Evolutionary conservation across 2,888 invertebrate genomes (phyloP).

Genomic region (Melieria picta): DNA sequence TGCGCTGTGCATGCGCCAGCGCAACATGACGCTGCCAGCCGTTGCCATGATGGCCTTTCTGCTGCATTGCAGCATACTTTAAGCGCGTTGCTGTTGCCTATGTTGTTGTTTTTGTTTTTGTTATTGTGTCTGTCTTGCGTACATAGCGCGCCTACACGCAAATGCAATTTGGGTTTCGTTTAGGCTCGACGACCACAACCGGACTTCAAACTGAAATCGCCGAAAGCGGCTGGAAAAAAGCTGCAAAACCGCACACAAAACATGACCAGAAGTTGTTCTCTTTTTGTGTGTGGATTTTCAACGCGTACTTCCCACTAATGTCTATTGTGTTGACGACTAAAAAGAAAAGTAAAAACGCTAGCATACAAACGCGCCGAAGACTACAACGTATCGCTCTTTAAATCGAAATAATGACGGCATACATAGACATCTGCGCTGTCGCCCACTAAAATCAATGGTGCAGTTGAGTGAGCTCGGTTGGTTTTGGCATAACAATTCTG

Average conservation of each 20-base stretch:
- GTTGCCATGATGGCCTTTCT: not conserved
- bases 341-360: too few species aligned
- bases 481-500: not conserved
- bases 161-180: constrained; percentile 38
- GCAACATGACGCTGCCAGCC: not conserved
- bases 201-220: constrained; percentile 14
- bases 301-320: constrained; percentile 35
- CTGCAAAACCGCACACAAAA: constrained; percentile 7
- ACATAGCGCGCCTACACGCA: constrained; percentile 40
- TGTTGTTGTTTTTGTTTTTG: not conserved
- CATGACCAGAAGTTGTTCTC: not conserved
- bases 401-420: not conserved
- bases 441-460: constrained; percentile 38
- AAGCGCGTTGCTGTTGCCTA: not conserved
- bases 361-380: too few species aligned
- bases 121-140: not conserved
- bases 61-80: not conserved
- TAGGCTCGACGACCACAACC: constrained; percentile 5
- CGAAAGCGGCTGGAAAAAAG: constrained; percentile 20
- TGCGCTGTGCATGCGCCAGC: constrained; percentile 11
- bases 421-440: constrained; percentile 6
- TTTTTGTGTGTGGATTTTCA: constrained; percentile 25
- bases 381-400: too few species aligned
- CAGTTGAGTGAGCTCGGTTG: constrained; percentile 35
- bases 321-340: not conserved